Base-by-base conservation (phyloP, 2,797 vertebrate species). In the Scarus forsteni region DNA sequence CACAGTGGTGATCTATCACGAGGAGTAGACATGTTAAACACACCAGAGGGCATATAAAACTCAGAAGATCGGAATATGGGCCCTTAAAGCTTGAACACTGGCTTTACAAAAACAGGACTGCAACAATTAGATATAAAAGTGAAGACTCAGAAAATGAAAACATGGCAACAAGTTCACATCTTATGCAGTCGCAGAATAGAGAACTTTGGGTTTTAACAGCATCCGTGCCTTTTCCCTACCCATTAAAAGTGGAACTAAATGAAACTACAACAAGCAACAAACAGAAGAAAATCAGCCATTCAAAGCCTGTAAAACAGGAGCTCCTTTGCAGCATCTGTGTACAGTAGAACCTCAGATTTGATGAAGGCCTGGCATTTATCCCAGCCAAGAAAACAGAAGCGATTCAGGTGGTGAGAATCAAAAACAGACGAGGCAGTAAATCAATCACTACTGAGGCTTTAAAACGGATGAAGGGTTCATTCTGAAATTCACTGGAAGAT, bases 401-500 rank as follows among this genome's bases (percentile, higher is more conserved):
- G 13, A 73, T 55, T 36, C 42, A 1, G 10, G 56, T 39, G 38
- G 3, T 40, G 56, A 56, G 67, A 66, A 45, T 40, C 16, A 51
- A 36, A 66, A 69, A 49, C 1, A 50, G 38, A 83, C 48, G 52
- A 69, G 46, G 7, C 11, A 45, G 16, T 54, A 65, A 13, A 71
- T 48, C 4, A 43, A 56, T 70, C 1, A 6, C 43, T 27, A 8
- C 36, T 49, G 18, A 5, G 0, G 11, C 53, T 53, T 51, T 50
- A 13, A 27, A 79, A 38, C 45, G 48, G 27, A 27, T 27, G 27
- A 27, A 27, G 27, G 27, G 12, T 18, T 55, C 42, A 15, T 48
- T 70, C 53, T 54, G 54, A 64, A 55, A 42, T 57, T 57, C 3
- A 45, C 10, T 8, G n/a, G 14, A 0, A 38, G 19, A 61, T 63